Percentiles rank a stretch among this genome's conserved stretches.
phyloP scores from a whole-genome alignment of 1,140 invertebrate genomes.

The Ectropis grisescens region DNA sequence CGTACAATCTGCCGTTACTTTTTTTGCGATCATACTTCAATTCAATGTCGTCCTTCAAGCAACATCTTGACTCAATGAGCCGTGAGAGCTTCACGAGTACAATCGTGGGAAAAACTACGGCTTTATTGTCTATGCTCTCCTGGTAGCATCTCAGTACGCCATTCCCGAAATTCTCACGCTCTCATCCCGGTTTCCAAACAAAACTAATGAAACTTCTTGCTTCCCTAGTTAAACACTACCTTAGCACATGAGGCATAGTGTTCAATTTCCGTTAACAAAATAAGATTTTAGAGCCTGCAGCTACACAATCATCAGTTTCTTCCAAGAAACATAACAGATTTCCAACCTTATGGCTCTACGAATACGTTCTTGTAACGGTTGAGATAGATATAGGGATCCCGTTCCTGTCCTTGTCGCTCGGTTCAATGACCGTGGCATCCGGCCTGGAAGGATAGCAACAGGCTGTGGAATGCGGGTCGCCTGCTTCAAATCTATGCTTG shows the following conservation, averaged over 20 bases:
- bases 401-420: slow-evolving; percentile 29
- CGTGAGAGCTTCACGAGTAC: slow-evolving; percentile 14
- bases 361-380: slow-evolving; percentile 7
- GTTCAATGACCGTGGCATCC: slow-evolving; percentile 40
- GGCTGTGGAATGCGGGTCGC: slow-evolving; percentile 36
- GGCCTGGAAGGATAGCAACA: slow-evolving; percentile 26
- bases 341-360: too few species aligned
- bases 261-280: slow-evolving; percentile 9
- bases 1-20: too few species aligned
- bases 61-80: slow-evolving; percentile 7
- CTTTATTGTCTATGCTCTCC: slow-evolving; percentile 27
- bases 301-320: background rate
- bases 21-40: too few species aligned
- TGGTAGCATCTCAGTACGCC: slow-evolving; percentile 59
- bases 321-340: too few species aligned
- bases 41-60: too few species aligned
- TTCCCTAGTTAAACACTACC: too few species aligned
- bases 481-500: slow-evolving; percentile 20
- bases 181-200: slow-evolving; percentile 40
- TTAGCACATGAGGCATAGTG: too few species aligned
- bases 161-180: slow-evolving; percentile 67
- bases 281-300: slow-evolving; percentile 10
- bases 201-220: slow-evolving; percentile 25
- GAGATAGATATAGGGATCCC: slow-evolving; percentile 28
- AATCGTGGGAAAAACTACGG: slow-evolving; percentile 29